Conservation (phyloP, 2,113 vertebrate genomes). For the Cricetomys ansorgei region DNA sequence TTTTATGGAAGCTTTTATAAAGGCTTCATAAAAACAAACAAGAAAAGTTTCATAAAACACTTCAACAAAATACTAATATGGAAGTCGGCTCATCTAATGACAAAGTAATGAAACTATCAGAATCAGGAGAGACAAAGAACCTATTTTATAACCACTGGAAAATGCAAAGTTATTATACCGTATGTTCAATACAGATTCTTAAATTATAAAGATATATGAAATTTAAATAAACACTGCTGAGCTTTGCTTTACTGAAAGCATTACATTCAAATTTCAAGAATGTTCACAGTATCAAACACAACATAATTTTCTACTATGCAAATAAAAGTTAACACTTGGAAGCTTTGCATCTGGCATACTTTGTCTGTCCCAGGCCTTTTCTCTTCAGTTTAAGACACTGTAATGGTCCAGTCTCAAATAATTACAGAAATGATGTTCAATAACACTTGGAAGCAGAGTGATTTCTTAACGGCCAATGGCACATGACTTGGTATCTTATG, state of each 20-base stretch:
- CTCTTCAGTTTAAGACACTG: not conserved
- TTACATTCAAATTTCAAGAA: slow-evolving; percentile 41
- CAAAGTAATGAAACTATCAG: not conserved
- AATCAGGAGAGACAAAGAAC: slow-evolving; percentile 47
- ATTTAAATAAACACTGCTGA: slow-evolving; percentile 29
- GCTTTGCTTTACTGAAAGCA: slow-evolving; percentile 24
- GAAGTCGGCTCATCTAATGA: slow-evolving; percentile 6
- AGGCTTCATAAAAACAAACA: not conserved
- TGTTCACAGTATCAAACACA: slow-evolving; percentile 19
- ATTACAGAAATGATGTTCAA: slow-evolving; percentile 40
- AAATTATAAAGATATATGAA: slow-evolving; percentile 13
- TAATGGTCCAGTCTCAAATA: slow-evolving; percentile 26
- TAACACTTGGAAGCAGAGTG: not conserved
- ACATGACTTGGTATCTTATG: slow-evolving; percentile 67
- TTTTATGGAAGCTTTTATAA: too few species aligned
- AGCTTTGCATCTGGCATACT: not conserved
- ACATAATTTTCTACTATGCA: slow-evolving; percentile 14
- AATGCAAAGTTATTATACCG: not conserved
- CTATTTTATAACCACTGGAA: slow-evolving; percentile 23
- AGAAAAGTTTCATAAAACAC: slow-evolving; percentile 60
- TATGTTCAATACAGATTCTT: not conserved
- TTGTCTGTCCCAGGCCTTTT: slow-evolving; percentile 8
- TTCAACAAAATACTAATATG: slow-evolving; percentile 5
- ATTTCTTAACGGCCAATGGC: slow-evolving; percentile 55
- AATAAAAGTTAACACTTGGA: slow-evolving; percentile 36